phyloP scores from a whole-genome alignment of 2,888 invertebrate species.

The Drosophila paranaensis region DNA sequence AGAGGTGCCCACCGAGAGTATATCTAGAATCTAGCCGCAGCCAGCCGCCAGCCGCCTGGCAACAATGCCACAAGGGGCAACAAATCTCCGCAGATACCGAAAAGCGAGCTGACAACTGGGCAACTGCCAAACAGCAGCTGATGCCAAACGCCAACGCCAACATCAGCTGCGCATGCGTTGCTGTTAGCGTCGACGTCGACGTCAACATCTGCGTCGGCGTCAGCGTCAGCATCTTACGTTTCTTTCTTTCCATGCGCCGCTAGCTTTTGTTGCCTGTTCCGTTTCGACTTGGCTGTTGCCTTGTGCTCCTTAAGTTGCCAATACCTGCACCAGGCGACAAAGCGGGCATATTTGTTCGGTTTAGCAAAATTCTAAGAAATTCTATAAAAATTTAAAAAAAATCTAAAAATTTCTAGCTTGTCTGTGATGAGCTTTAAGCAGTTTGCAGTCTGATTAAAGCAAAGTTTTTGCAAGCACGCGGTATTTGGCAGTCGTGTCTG shows the following conservation, averaged over 20 bases:
- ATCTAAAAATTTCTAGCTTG: neutral
- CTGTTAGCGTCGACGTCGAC: constrained; percentile 4
- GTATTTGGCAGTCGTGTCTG: constrained; percentile 39
- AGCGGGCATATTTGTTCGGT: neutral
- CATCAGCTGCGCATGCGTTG: constrained; percentile 21
- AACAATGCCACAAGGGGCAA: constrained; percentile 58
- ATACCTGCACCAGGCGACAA: constrained; percentile 16
- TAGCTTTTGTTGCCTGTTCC: constrained; percentile 28
- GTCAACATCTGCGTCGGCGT: constrained; percentile 15
- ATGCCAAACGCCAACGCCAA: constrained; percentile 35
- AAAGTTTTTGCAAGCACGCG: neutral
- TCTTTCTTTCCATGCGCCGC: constrained; percentile 36
- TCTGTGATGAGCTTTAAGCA: neutral
- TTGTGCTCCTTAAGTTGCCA: constrained; percentile 33
- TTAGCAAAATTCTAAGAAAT: too few relatives aligned
- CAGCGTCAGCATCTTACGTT: constrained; percentile 28
- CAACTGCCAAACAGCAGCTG: constrained; percentile 56
- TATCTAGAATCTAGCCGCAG: constrained; percentile 66
- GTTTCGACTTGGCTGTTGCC: constrained; percentile 19
- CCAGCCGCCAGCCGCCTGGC: constrained; percentile 36
- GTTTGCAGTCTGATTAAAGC: too few relatives aligned
- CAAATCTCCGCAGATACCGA: constrained; percentile 45
- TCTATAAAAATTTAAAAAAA: neutral
- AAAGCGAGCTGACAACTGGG: constrained; percentile 52
- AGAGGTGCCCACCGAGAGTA: constrained; percentile 48